phyloP scores from a whole-genome alignment of 1,140 invertebrate genomes.

The Aporrectodea caliginosa region DNA sequence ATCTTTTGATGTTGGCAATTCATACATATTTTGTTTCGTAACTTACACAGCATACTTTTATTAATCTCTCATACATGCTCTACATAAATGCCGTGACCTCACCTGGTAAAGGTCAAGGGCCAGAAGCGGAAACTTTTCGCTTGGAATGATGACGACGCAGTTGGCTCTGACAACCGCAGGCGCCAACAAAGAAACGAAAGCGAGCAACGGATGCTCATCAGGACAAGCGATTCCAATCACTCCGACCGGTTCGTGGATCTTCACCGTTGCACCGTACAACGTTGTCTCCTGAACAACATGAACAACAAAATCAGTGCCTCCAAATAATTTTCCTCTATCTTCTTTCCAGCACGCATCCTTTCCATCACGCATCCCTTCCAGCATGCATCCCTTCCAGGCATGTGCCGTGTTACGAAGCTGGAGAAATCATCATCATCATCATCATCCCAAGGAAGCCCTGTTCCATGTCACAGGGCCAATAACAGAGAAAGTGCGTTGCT shows the following conservation, averaged over 20 bases:
- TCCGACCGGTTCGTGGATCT: slow-evolving; percentile 56
- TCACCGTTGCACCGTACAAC: slow-evolving; percentile 55
- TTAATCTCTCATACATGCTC: too few species aligned
- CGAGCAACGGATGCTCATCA: slow-evolving; percentile 54
- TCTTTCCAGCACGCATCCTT: too few species aligned
- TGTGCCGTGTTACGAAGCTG: too few species aligned
- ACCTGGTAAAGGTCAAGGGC: slow-evolving; percentile 59
- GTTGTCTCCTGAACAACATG: slow-evolving; percentile 53
- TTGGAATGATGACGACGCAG: slow-evolving; percentile 56
- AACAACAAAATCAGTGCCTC: background rate
- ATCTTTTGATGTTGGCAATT: too few species aligned
- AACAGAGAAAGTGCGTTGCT: too few species aligned
- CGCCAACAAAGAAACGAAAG: slow-evolving; percentile 57
- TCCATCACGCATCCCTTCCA: too few species aligned
- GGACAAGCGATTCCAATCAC: slow-evolving; percentile 59
- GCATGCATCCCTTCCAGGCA: too few species aligned
- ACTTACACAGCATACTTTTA: too few species aligned
- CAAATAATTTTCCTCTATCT: background rate
- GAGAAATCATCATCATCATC: background rate
- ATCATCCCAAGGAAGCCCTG: background rate
- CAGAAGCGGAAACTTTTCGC: slow-evolving; percentile 54
- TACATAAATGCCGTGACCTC: too few species aligned
- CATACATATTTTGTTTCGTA: too few species aligned
- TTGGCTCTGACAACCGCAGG: slow-evolving; percentile 58
- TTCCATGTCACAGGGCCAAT: too few species aligned